Base-by-base conservation (phyloP, 2,113 vertebrate species). In the Eclectus roratus region DNA sequence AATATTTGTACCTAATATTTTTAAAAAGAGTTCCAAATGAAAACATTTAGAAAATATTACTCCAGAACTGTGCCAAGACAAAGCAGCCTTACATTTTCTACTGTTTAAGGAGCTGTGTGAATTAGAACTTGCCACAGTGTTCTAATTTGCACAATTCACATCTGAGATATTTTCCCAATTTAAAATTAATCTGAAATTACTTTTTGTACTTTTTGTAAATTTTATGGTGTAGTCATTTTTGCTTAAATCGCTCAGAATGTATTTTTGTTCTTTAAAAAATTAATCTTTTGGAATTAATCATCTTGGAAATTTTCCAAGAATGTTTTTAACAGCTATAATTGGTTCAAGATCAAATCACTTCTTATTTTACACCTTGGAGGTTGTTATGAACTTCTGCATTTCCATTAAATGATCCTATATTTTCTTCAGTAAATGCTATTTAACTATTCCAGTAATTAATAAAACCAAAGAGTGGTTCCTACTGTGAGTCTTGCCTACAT, bases 361-460 rank as follows among this genome's bases (percentile, higher is more conserved):
- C 63, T 92, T 96, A 95, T 74, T 97, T 96, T 88, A 69, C 47
- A 94, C 92, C 49, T 92, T 95, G 52, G 35, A 92, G 39, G 37
- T 69, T 96, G 47, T 77, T 96, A 88, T 39, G 58, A 96, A 85
- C 39, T 91, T 93, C 87, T 91, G n/a, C 49, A 89, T 92, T 91
- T 94, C 61, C 69, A 94, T 95, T 94, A 97, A 92, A 79, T 73
- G 60, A 93, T 92, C 69, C 73, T 65, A 69, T 96, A 85, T 88
- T 96, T 97, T 96, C 69, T 85, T 97, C 93, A 93, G 58, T 94
- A 97, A 97, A 94, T 96, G 79, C 91, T 85, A 81, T 93, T 97
- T 96, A 65, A 80, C 50, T 95, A 90, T 96, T 92, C 89, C 81
- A 96, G 74, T 96, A 97, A 97, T 98, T 98, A 98, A 97, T 95